Percentiles rank a stretch among this genome's conserved stretches.
Conservation (phyloP, 2,888 invertebrate species). For the Abrostola tripartita region DNA sequence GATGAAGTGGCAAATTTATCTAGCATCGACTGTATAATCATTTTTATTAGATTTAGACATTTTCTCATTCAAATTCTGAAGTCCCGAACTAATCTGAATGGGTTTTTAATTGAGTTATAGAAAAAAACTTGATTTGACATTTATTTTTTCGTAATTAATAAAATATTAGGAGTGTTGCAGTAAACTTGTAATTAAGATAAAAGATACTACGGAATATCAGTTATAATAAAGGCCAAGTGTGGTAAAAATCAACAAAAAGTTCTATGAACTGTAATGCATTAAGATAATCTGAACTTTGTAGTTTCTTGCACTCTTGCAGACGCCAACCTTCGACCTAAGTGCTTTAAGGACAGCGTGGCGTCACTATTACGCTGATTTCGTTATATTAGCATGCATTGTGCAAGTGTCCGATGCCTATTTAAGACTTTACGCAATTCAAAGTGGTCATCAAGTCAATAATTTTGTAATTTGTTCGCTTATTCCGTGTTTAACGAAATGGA, state of each 20-base stretch:
- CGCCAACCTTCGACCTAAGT: constrained; percentile 27
- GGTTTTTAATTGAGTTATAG: constrained; percentile 28
- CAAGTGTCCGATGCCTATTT: constrained; percentile 21
- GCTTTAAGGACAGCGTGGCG: constrained; percentile 25
- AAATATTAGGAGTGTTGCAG: constrained; percentile 22
- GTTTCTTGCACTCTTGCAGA: constrained; percentile 23
- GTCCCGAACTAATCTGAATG: constrained; percentile 8
- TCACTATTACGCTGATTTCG: constrained; percentile 25
- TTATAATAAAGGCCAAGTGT: not conserved
- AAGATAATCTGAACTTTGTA: constrained; percentile 11
- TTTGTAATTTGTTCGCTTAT: constrained; percentile 27
- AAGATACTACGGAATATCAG: not conserved
- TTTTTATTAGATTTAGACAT: constrained; percentile 10
- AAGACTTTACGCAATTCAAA: constrained; percentile 27
- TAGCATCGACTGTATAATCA: constrained; percentile 14
- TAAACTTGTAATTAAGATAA: not conserved
- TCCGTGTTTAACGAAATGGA: constrained; percentile 13
- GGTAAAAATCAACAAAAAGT: constrained; percentile 6
- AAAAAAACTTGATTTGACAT: constrained; percentile 29
- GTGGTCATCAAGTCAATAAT: constrained; percentile 37
- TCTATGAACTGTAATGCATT: constrained; percentile 7
- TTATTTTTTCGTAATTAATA: constrained; percentile 27
- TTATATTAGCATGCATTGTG: constrained; percentile 39
- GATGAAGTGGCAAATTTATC: constrained; percentile 8
- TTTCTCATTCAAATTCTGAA: constrained; percentile 23